Evolutionary conservation across 1,140 invertebrate genomes (phyloP).

Genomic region (Lerema accius): DNA sequence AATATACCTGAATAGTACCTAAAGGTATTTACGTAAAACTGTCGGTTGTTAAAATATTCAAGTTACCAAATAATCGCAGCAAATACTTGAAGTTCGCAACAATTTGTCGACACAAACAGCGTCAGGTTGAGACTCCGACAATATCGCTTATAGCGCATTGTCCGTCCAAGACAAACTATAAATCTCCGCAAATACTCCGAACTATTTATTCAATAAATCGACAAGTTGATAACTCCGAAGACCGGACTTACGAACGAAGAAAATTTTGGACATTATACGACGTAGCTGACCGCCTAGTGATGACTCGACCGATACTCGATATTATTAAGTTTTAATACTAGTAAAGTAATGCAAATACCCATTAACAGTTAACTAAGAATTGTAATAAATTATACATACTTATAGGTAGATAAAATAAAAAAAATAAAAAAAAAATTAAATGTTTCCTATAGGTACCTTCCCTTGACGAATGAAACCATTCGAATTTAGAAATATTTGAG

Average conservation of each 20-base stretch:
- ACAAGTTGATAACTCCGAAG: slow-evolving; percentile 70
- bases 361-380: too few species aligned
- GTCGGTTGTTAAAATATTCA: not conserved
- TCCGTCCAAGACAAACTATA: slow-evolving; percentile 75
- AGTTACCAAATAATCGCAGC: slow-evolving; percentile 21
- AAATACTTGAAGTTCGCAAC: slow-evolving; percentile 37
- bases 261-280: slow-evolving; percentile 64
- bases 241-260: slow-evolving; percentile 78
- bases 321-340: too few species aligned
- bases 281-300: slow-evolving; percentile 50
- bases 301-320: slow-evolving; percentile 12
- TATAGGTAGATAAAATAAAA: slow-evolving; percentile 13
- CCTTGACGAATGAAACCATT: too few species aligned
- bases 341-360: too few species aligned
- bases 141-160: slow-evolving; percentile 60
- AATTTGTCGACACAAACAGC: slow-evolving; percentile 38
- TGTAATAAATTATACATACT: slow-evolving; percentile 4
- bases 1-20: too few species aligned
- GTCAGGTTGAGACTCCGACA: slow-evolving; percentile 39
- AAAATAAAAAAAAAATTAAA: too few species aligned
- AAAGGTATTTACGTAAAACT: not conserved
- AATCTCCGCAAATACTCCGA: slow-evolving; percentile 63
- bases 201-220: slow-evolving; percentile 74
- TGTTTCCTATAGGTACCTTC: too few species aligned
- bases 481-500: too few species aligned